phyloP scores from a whole-genome alignment of 2,113 vertebrate species.

The Bufo bufo region DNA sequence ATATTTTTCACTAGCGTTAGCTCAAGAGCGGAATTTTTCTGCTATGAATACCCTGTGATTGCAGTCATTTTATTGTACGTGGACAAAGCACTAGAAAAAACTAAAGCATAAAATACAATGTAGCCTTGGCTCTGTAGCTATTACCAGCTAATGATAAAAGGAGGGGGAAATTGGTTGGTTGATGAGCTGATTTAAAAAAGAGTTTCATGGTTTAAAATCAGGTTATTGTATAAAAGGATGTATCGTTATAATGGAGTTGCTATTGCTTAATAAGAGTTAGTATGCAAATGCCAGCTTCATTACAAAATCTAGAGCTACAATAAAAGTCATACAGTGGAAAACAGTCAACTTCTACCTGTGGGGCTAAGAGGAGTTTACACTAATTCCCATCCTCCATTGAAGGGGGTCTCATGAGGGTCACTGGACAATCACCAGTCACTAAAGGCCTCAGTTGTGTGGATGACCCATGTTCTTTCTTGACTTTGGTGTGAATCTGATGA shows the following conservation, averaged over 20 bases:
- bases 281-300: neutral
- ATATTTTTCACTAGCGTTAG: neutral
- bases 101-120: neutral
- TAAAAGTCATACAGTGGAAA: neutral
- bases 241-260: neutral
- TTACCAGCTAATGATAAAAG: neutral
- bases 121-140: neutral
- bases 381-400: neutral
- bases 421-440: no score
- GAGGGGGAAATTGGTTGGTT: neutral
- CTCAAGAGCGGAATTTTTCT: neutral
- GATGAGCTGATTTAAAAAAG: neutral
- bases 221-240: neutral
- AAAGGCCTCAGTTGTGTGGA: no score
- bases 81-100: neutral
- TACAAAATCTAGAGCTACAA: neutral
- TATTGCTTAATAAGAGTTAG: neutral
- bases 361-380: neutral
- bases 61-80: neutral
- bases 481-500: no score
- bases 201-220: neutral
- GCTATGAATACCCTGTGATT: neutral
- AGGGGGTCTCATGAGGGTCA: no score
- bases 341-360: neutral
- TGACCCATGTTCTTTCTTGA: no score